Evolutionary conservation across 2,888 invertebrate species (phyloP), one percentile per base, ranked within the genome.

Genomic region (Patella depressa): DNA sequence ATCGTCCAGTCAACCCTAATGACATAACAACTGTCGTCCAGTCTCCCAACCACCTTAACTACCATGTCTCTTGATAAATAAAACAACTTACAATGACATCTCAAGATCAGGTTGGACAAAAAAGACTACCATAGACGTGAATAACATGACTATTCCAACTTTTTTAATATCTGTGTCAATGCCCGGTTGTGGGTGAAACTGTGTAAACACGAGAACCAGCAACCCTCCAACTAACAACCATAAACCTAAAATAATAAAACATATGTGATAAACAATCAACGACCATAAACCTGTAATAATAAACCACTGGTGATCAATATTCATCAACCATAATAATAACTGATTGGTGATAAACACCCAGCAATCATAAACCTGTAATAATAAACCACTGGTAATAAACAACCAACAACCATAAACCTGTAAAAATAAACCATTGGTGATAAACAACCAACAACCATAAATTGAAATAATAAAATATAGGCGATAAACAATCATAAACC

Each of bases 211-310:
- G 53, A 88, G 77, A 11, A 83, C 78, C 75, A 85, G 80, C 11
- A 84, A 80, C 17, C 87, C 87, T 76, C 86, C 83, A n/a, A 85
- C 69, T 29, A 85, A 79, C 29, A 85, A 84, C 84, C 87, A 85
- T n/a, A 88, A 78, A 71, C 87, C 88, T 88, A 78, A 53, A 82
- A 79, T 45, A 45, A 45, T 45, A 45, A 45, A 45, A 45, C 45
- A 45, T 45, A 1, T 9, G 7, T 9, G 45, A 45, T 45, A 29
- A 53, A 34, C 34, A 34, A 34, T 1, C 45, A 9, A 9, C 45
- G 9, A 45, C 7, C 9, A 45, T 45, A 45, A 45, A 9, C 45
- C 9, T 45, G 45, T 45, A 45, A 45, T 45, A 45, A 45, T 45
- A 45, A 45, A 45, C 0, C 45, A 45, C 7, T 5, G 45, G 45